Conservation (phyloP, 92 coral and sea anemone species). For the Parazoanthus darwini region DNA sequence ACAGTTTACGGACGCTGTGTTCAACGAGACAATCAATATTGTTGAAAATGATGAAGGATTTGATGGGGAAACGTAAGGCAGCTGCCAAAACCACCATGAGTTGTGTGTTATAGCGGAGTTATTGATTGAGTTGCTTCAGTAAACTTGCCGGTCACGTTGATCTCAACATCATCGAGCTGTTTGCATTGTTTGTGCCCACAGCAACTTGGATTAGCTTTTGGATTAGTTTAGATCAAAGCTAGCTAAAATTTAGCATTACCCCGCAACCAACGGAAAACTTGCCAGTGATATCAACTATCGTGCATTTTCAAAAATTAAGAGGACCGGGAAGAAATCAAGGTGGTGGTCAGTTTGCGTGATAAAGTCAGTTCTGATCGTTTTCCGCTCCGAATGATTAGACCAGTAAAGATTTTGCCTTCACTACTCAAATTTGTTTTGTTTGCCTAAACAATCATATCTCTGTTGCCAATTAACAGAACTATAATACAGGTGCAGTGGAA, state of each 20-base stretch:
- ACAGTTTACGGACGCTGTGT: slow-evolving; percentile 91
- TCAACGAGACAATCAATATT: slow-evolving; percentile 93
- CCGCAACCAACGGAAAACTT: neutral
- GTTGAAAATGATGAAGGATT: slow-evolving; percentile 95
- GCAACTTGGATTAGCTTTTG: neutral
- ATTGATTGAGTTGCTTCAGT: neutral
- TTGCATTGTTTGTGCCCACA: neutral
- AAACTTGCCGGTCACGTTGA: neutral
- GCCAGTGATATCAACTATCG: neutral
- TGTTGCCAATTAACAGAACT: neutral
- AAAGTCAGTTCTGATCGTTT: neutral
- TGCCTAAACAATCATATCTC: neutral
- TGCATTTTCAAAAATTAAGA: no score
- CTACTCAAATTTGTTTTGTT: neutral
- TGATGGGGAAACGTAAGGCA: slow-evolving; percentile 98
- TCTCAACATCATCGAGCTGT: neutral
- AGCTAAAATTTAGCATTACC: no score
- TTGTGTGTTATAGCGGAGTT: neutral
- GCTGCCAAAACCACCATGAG: neutral
- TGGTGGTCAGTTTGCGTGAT: neutral
- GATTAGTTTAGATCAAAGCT: no score
- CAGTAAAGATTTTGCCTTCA: neutral
- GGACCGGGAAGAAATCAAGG: neutral
- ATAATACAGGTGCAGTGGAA: neutral
- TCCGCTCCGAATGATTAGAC: neutral